Base-by-base conservation (phyloP, 2,888 invertebrate species). In the Helleia helle region DNA sequence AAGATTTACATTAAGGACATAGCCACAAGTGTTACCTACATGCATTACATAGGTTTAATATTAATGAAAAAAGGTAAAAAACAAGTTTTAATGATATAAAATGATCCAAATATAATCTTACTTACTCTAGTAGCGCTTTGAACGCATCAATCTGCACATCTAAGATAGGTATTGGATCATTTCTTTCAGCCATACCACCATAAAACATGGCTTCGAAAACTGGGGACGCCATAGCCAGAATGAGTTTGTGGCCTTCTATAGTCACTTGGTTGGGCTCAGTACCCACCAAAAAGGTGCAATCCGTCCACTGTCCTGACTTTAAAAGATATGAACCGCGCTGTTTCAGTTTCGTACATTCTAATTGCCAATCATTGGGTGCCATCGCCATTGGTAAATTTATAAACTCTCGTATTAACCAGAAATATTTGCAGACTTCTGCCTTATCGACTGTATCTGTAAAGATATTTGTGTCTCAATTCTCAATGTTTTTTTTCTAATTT, bases 171-270 rank as follows among this genome's bases (percentile, higher is more conserved):
- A 95, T 93, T 0, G 93, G 92, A 51, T 90, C 90, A 47, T 88
- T 88, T 37, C 91, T 91, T 58, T 94, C 93, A 1, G 93, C 90
- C 87, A 94, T 90, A 14, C 92, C 91, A 0, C 94, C 94, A 59
- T 87, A 94, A 61, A 95, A 94, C 94, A 95, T 95, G 0, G 93
- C 91, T 60, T 94, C 94, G 60, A 95, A 95, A 0, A 95, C 94
- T 0, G 94, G 94, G 48, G 94, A 94, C 0, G 93, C 91, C 93
- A 94, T 94, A 0, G 94, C 94, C 40, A 95, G 73, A 45, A 94
- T 87, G 22, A 95, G 71, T 66, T 93, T 94, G 67, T 95, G 94
- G 0, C 91, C 93, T 46, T 89, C 87, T 17, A 94, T 75, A 1
- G 89, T 79, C 55, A 92, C 88, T 62, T 93, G 93, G 59, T 91